Conservation (phyloP, 2,113 vertebrate species). For the Corvus hawaiiensis region DNA sequence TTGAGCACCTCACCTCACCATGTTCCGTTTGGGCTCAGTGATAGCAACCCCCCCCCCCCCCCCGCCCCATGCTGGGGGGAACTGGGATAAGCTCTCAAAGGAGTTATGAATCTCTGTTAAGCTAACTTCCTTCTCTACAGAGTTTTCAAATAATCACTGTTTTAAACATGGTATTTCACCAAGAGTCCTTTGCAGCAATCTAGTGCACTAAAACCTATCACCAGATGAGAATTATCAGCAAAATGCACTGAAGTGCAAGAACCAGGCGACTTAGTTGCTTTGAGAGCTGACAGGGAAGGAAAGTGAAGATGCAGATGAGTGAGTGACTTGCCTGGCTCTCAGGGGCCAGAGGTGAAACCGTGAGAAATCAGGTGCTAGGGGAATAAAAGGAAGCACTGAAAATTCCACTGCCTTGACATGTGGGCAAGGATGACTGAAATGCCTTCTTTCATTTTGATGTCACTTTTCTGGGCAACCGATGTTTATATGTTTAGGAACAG, state of each 20-base stretch:
- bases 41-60: neutral
- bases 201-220: neutral
- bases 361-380: neutral
- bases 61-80: neutral
- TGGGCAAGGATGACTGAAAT: neutral
- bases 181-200: neutral
- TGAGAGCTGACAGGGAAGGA: neutral
- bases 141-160: neutral
- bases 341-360: neutral
- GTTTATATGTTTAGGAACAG: neutral
- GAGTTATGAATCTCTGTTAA: neutral
- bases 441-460: neutral
- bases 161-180: neutral
- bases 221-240: neutral
- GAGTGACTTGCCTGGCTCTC: neutral
- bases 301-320: neutral
- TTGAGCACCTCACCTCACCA: neutral
- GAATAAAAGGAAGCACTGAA: neutral
- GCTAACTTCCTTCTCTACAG: neutral
- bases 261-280: neutral
- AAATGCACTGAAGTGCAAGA: neutral
- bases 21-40: rapidly evolving
- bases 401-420: neutral
- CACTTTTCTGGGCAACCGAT: neutral
- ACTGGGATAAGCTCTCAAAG: neutral